Base-by-base conservation (phyloP, 2,888 invertebrate genomes). In the Caenorhabditis afra region DNA sequence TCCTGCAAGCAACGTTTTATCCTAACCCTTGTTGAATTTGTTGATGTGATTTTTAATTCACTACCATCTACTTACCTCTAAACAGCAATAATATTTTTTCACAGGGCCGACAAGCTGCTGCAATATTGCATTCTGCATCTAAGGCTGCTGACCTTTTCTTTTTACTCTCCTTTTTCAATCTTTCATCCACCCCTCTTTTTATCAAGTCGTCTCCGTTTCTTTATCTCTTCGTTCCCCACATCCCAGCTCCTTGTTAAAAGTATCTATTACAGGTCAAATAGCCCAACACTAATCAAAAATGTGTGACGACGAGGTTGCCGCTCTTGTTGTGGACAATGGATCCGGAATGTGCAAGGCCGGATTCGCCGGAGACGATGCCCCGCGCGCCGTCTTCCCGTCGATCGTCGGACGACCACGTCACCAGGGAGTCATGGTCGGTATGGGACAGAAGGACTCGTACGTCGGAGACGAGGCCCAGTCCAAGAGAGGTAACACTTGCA, bases 271-370 rank as follows among this genome's bases (percentile, higher is more conserved):
- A 68, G 67, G 62, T 76, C 37, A 16, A n/a, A 3, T 29, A 29
- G 61, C 55, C 62, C 53, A 55, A 66, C 73, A 61, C 59, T 44
- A 64, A 64, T 70, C 49, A 66, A 71, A 55, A 29, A 86, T 86
- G 86, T 86, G 86, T 71, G 95, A 96, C 94, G 95, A 96, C 92
- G 95, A 96, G 92, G 95, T 96, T 93, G 95, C 95, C 73, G 86
- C 86, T 77, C 86, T 86, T 68, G 86, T 86, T 62, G 82, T 86
- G 37, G 86, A 86, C 82, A 86, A 86, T 81, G 86, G 86, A 74
- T 86, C 85, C 83, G 92, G 92, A 67, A 91, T 92, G 94, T 94
- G 94, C 91, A 94, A 94, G 76, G 94, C 94, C 81, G 94, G 94
- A 79, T 94, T 94, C 89, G 94, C 94, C 82, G 94, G 94, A 81